Conservation (phyloP, 1,140 invertebrate genomes). For the Fopius arisanus region DNA sequence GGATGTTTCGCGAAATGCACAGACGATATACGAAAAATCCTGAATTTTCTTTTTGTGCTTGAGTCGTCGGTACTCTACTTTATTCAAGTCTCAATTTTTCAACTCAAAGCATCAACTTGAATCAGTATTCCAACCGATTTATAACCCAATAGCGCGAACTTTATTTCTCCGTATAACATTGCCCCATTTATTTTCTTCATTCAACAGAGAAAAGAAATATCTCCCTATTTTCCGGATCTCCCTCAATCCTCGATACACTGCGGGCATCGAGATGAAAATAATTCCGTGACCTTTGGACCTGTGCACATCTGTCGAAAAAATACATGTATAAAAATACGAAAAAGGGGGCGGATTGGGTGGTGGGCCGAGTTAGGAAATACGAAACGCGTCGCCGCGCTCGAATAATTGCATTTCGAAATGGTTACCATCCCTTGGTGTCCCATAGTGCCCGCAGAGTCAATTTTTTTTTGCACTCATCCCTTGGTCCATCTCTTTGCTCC, state of each 20-base stretch:
- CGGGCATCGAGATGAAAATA: background rate
- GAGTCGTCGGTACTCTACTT: no score
- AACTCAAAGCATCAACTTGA: no score
- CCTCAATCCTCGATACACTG: background rate
- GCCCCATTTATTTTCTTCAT: background rate
- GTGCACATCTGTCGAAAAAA: slow-evolving; percentile 7
- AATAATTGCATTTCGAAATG: slow-evolving; percentile 50
- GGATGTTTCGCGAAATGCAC: no score
- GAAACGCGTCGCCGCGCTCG: slow-evolving; percentile 35
- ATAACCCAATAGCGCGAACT: background rate
- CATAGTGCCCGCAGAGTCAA: slow-evolving; percentile 20
- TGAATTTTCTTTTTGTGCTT: no score
- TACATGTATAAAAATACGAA: background rate
- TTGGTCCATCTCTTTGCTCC: slow-evolving; percentile 12
- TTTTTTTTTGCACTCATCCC: slow-evolving; percentile 25
- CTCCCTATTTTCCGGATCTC: background rate
- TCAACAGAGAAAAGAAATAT: background rate
- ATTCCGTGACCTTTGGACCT: background rate
- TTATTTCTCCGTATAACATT: background rate
- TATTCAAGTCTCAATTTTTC: no score
- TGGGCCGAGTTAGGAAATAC: slow-evolving; percentile 8
- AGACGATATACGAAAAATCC: no score
- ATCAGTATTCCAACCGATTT: no score
- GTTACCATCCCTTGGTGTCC: slow-evolving; percentile 18
- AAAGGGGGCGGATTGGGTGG: background rate